Conservation (phyloP, 2,888 invertebrate species). For the Stenodema calcarata region DNA sequence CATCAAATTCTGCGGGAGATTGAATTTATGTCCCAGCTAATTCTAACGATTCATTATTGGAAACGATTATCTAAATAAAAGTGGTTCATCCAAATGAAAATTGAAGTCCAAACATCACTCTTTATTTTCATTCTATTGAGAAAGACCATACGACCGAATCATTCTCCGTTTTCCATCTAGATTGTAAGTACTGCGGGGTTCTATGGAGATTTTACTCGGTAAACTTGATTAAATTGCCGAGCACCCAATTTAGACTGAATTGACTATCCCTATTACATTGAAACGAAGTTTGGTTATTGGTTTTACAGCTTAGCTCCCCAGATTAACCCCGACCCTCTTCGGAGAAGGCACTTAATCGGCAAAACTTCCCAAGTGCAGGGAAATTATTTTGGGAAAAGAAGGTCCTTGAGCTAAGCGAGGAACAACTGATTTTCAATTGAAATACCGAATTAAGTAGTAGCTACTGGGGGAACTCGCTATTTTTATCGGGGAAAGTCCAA, state of each 20-base stretch:
- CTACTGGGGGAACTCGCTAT: neutral
- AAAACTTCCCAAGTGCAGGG: conserved; percentile 17
- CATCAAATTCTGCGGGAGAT: too few relatives aligned
- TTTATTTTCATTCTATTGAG: neutral
- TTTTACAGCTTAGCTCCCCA: conserved; percentile 30
- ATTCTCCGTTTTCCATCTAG: neutral
- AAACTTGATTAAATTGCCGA: conserved; percentile 25
- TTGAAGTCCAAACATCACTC: too few relatives aligned
- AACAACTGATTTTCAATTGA: neutral
- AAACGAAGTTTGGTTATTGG: conserved; percentile 38
- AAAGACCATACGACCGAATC: neutral
- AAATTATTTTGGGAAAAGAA: neutral
- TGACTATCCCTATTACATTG: neutral
- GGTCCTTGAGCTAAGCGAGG: neutral
- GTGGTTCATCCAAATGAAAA: too few relatives aligned
- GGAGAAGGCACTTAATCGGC: conserved; percentile 7
- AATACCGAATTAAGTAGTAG: neutral
- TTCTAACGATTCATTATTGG: too few relatives aligned
- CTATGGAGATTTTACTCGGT: neutral
- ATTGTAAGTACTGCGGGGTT: neutral
- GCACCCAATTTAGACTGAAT: conserved; percentile 25
- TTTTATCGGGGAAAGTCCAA: neutral
- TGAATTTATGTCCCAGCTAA: too few relatives aligned
- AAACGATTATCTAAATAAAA: too few relatives aligned
- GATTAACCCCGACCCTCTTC: neutral